Evolutionary conservation across 2,797 vertebrate genomes (phyloP).

Genomic region (Eremophila alpestris): DNA sequence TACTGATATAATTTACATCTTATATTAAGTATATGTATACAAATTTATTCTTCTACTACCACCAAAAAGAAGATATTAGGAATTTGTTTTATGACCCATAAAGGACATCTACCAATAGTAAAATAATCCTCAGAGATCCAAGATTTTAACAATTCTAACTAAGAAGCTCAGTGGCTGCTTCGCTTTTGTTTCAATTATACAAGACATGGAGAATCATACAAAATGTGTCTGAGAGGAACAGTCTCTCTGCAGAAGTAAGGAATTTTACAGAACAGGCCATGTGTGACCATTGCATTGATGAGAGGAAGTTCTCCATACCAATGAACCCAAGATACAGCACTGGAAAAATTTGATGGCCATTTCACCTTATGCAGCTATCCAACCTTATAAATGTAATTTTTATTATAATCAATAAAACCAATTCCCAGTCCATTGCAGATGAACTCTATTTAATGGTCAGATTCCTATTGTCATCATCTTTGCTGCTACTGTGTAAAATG

Average conservation of each 20-base stretch:
- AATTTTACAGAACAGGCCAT: neutral
- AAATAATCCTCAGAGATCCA: neutral
- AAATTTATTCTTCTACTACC: neutral
- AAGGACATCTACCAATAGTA: neutral
- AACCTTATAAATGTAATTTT: neutral
- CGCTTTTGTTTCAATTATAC: neutral
- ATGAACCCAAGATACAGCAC: neutral
- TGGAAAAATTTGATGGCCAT: neutral
- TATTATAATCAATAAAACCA: constrained; percentile 36
- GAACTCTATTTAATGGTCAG: constrained; percentile 35
- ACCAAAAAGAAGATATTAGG: neutral
- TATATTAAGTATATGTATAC: neutral
- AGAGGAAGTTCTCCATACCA: neutral
- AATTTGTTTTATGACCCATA: neutral
- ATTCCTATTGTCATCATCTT: constrained; percentile 15
- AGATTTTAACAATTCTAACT: neutral
- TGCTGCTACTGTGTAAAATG: constrained; percentile 19
- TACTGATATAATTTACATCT: neutral
- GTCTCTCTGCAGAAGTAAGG: neutral
- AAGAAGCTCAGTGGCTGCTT: neutral
- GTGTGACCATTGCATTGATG: neutral
- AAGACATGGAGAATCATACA: neutral
- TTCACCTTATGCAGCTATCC: neutral
- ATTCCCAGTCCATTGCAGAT: neutral
- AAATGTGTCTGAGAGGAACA: neutral